Evolutionary conservation across 2,888 invertebrate species (phyloP).

Genomic region (Heliconius hortense): DNA sequence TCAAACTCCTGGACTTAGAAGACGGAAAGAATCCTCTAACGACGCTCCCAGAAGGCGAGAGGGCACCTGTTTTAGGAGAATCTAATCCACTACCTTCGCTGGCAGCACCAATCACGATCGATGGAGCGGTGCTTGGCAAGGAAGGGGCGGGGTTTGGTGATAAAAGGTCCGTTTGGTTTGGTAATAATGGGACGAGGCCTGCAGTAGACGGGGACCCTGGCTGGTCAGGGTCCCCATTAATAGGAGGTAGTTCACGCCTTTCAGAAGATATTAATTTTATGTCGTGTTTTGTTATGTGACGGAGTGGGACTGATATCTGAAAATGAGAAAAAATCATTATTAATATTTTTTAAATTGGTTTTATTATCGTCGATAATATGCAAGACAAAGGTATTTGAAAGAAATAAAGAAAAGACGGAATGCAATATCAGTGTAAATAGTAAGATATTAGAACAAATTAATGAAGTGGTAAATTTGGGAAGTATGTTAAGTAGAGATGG

Average conservation of each 20-base stretch:
- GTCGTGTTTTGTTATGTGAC: constrained; percentile 70
- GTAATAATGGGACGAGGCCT: constrained; percentile 25
- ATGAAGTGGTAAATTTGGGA: no score
- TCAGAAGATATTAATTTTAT: constrained; percentile 62
- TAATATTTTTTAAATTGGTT: background rate
- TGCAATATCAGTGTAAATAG: no score
- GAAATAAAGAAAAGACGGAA: no score
- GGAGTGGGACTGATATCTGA: constrained; percentile 53
- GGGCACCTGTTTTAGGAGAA: constrained; percentile 43
- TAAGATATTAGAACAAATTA: no score
- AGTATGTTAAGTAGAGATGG: no score
- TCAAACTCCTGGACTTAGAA: constrained; percentile 83
- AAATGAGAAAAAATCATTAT: background rate
- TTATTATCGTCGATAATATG: no score
- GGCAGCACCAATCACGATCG: constrained; percentile 31
- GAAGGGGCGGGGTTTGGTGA: constrained; percentile 21
- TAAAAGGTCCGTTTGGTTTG: constrained; percentile 14
- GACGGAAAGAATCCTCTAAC: constrained; percentile 82
- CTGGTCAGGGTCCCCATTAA: constrained; percentile 51
- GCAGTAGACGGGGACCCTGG: constrained; percentile 27
- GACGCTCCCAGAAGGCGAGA: constrained; percentile 72
- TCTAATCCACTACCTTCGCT: constrained; percentile 45
- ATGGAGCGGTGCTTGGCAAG: constrained; percentile 4
- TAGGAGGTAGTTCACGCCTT: constrained; percentile 59
- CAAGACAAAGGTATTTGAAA: no score